Base-by-base conservation (phyloP, 2,797 vertebrate genomes). In the Hippocampus kuda region DNA sequence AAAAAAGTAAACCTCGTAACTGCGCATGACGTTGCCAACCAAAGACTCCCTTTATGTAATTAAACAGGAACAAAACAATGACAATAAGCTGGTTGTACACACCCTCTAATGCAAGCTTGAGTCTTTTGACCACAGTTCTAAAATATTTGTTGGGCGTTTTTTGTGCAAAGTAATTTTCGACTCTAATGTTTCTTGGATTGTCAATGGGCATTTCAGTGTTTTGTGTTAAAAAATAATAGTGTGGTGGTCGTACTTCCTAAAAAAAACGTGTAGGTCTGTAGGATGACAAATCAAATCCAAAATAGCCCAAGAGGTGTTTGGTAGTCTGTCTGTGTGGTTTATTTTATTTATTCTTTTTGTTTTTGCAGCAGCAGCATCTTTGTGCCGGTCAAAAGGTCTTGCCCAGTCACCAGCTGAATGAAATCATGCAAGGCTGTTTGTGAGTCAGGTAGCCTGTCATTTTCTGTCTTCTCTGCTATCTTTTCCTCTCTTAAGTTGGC, bases 391-490 rank as follows among this genome's bases (percentile, higher is more conserved):
- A 51, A 51, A 22, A 68, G 18, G 34, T 70, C 72, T 62, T 42
- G 72, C 68, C 68, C 46, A 60, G 68, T 76, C 76, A 67, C 69
- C 68, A 81, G 80, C 85, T 86, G 84, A 84, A 87, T 86, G 87
- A 88, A 76, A 87, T 74, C 68, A 77, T 85, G 78, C 79, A 71
- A 77, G 75, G 75, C 77, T 70, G 73, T 83, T 86, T 79, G 85
- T 84, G 86, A 85, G 83, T 91, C 85, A 90, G 86, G 85, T 91
- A 82, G 16, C 54, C 24, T 18, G 4, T 57, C 1, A n/a, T 9
- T 26, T 57, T 44, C 11, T 64, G 11, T 46, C 22, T 24, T 46
- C 34, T 61, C 1, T 34, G 3, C 15, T 44, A 27, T 12, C 20
- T 24, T 59, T 34, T 26, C 41, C 46, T 38, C 48, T 4, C 10